Conservation (phyloP, 2,113 vertebrate genomes). For the Pseudorasbora parva region DNA sequence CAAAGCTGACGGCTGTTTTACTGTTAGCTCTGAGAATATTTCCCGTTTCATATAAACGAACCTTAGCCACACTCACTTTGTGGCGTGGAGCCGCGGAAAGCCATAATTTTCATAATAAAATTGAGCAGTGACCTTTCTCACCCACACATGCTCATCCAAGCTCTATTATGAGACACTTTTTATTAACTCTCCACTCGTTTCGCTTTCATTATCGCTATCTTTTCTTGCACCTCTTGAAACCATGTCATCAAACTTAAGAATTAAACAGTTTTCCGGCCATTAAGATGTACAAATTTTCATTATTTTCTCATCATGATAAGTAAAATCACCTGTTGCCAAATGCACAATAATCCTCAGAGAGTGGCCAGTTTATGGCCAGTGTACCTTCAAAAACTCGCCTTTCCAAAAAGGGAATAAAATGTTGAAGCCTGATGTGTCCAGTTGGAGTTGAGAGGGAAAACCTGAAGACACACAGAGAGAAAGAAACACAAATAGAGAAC, state of each 20-base stretch:
- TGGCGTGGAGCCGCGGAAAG: background rate
- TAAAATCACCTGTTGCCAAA: background rate
- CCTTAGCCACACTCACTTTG: background rate
- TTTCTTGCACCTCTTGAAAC: background rate
- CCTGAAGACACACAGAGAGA: background rate
- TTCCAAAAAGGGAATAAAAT: conserved; percentile 15
- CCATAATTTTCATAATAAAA: conserved; percentile 26
- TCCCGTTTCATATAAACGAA: conserved; percentile 1
- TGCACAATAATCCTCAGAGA: background rate
- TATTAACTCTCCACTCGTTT: conserved; percentile 30
- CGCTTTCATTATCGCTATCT: background rate
- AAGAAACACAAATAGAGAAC: background rate
- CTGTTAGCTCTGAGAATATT: conserved; percentile 23
- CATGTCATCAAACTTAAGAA: background rate
- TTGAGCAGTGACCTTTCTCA: background rate
- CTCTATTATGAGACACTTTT: background rate
- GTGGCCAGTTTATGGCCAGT: background rate
- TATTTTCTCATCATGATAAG: background rate
- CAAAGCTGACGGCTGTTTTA: background rate
- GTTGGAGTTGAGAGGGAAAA: background rate
- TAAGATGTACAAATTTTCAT: background rate
- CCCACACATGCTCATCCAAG: background rate
- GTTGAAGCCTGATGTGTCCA: background rate
- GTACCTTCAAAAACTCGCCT: background rate
- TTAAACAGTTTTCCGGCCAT: background rate